A percentile compares a stretch with the other conserved stretches of the same genome.
These are phyloP conservation scores for Brachyalestes nurse DNA, from an alignment of 2,797 vertebrate genomes.

Conservation along the genomic window DNA sequence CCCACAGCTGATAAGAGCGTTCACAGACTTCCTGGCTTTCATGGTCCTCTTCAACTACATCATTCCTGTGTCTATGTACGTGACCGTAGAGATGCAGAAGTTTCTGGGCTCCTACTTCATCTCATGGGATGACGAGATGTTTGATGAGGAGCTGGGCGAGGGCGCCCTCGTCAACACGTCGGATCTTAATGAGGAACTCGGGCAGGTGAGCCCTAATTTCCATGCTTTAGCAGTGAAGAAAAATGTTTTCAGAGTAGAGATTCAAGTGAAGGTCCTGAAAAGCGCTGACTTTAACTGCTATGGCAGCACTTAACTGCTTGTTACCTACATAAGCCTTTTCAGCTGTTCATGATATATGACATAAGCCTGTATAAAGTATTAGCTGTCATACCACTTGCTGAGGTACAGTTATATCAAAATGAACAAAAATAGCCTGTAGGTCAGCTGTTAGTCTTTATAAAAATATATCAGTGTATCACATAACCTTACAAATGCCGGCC, in stretches of 20 bases:
- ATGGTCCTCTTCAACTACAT: slow-evolving; percentile 99
- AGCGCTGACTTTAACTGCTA: too few relatives aligned
- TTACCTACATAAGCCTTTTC: too few relatives aligned
- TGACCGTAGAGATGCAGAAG: slow-evolving; percentile 99
- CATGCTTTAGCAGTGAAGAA: neutral
- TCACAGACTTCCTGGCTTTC: slow-evolving; percentile 97
- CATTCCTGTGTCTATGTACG: slow-evolving; percentile 98
- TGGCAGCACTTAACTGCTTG: too few relatives aligned
- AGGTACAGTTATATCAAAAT: too few relatives aligned
- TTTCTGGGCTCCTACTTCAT: slow-evolving; percentile 97
- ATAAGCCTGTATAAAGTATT: too few relatives aligned
- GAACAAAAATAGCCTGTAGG: too few relatives aligned
- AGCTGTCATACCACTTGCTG: too few relatives aligned
- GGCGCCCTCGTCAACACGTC: slow-evolving; percentile 95
- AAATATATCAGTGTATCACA: too few relatives aligned
- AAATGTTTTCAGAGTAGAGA: neutral
- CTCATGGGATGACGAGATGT: slow-evolving; percentile 96
- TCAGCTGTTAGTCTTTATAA: too few relatives aligned
- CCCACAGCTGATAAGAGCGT: slow-evolving; percentile 86
- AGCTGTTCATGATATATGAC: too few relatives aligned
- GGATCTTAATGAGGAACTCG: slow-evolving; percentile 95
- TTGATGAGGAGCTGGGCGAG: slow-evolving; percentile 89
- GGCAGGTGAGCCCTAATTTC: slow-evolving; percentile 81
- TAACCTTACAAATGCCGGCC: too few relatives aligned
- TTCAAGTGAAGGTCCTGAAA: too few relatives aligned